Evolutionary conservation across 2,888 invertebrate genomes (phyloP), one percentile per base, ranked within the genome.

Genomic region (Ennomos quercinarius): DNA sequence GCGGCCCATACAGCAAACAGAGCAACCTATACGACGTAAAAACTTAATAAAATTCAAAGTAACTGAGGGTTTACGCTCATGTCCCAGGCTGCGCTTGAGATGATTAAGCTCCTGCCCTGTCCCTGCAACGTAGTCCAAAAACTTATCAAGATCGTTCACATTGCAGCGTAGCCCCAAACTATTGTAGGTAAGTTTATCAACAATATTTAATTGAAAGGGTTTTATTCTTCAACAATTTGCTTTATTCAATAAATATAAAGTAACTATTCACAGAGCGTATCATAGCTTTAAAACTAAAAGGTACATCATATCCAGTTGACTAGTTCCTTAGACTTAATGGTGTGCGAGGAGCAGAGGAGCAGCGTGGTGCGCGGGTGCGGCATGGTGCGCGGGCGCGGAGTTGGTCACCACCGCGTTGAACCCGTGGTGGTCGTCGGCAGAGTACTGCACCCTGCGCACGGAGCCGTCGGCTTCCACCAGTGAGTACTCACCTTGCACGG

Each of bases 401-500:
- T 87, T 78, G 77, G 76, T 76, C 66, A 89, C 89, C 27, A 89
- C 83, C 37, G 89, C 89, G 83, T 88, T 87, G 81, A 88, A 93
- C 61, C 93, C 93, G 66, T 83, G 85, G 84, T 93, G 93, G 74
- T 91, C 92, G 64, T 93, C 93, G 57, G 93, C 93, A 73, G 93
- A 79, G 87, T 93, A 93, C 73, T 93, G 83, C 59, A 93, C 93
- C 57, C 76, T 93, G 66, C 93, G 89, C 63, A 91, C 83, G 72
- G 93, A 93, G 71, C 93, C 93, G 72, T 93, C 93, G 58, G 93
- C 91, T 77, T 90, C 89, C 50, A 84, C 53, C 55, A 90, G 80
- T n/a, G 86, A 82, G 84, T 90, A 89, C 71, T 82, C 80, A 61
- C 95, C 95, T 75, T 94, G 93, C 67, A 95, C 95, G 52, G 90